Evolutionary conservation across 2,113 vertebrate genomes (phyloP).

Genomic region (Trachemys scripta): DNA sequence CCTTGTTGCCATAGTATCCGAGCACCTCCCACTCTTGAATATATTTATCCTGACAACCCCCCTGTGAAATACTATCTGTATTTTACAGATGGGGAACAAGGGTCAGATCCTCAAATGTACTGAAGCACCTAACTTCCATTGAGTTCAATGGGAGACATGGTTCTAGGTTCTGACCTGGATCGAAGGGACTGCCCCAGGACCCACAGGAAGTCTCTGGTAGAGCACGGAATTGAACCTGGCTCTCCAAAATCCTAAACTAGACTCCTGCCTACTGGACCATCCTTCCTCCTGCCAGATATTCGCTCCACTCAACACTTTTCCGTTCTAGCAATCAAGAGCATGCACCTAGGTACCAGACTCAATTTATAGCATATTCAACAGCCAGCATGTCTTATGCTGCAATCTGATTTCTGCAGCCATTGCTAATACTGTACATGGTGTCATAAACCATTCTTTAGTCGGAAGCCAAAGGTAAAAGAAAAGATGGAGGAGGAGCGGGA

Average conservation of each 20-base stretch:
- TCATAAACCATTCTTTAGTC: not conserved
- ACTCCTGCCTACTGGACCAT: not conserved
- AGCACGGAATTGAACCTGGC: not conserved
- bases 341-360: not conserved
- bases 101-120: not conserved
- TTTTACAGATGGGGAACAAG: not conserved
- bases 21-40: conserved; percentile 61
- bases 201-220: conserved; percentile 23
- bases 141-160: not conserved
- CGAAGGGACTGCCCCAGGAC: not conserved
- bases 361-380: not conserved
- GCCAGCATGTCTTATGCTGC: not conserved
- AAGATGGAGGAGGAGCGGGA: not conserved
- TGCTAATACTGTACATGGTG: not conserved
- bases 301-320: not conserved
- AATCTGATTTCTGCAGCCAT: not conserved
- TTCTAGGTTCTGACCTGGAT: not conserved
- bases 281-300: not conserved
- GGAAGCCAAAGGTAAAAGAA: not conserved
- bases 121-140: not conserved
- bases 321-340: not conserved
- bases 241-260: not conserved
- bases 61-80: conserved; percentile 34
- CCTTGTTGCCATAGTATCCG: conserved; percentile 72
- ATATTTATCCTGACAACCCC: conserved; percentile 55